These are phyloP conservation scores for Zaprionus ornatus DNA, from an alignment of 1,140 invertebrate species.

Conservation along the genomic window DNA sequence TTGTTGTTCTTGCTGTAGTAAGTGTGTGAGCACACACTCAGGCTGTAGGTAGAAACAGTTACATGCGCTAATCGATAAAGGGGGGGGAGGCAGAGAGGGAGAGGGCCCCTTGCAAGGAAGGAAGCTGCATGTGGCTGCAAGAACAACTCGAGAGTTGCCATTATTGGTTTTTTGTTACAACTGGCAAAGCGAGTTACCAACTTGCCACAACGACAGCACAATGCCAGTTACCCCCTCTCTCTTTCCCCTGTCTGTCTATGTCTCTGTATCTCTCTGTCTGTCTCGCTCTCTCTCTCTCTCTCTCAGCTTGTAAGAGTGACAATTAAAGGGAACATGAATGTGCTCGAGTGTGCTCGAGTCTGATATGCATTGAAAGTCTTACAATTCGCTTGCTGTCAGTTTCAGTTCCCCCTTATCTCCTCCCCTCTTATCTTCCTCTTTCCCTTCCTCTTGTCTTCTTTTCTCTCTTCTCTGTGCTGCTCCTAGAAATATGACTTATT, in stretches of 20 bases:
- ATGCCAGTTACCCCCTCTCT: background rate
- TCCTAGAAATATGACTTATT: constrained; percentile 20
- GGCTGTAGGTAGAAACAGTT: constrained; percentile 51
- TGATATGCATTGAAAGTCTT: constrained; percentile 38
- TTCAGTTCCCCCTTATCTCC: constrained; percentile 15
- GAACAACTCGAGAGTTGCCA: constrained; percentile 40
- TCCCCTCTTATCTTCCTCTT: background rate
- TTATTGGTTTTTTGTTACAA: constrained; percentile 52
- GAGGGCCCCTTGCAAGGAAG: constrained; percentile 12
- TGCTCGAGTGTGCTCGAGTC: constrained; percentile 18
- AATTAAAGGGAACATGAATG: constrained; percentile 44
- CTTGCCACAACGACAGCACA: constrained; percentile 35
- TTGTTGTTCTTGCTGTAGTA: background rate
- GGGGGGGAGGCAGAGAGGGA: background rate
- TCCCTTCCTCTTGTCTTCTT: background rate
- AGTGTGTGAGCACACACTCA: constrained; percentile 4
- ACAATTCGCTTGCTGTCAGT: constrained; percentile 29
- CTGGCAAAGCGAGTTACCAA: constrained; percentile 34
- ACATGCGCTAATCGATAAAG: constrained; percentile 71
- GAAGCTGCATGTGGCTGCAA: constrained; percentile 45
- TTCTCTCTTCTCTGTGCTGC: background rate
- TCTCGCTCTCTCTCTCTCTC: background rate
- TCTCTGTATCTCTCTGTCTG: background rate
- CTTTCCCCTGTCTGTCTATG: background rate
- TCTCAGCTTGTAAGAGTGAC: constrained; percentile 32